Base-by-base conservation (phyloP, 2,888 invertebrate species). In the Ochropleura plecta region DNA sequence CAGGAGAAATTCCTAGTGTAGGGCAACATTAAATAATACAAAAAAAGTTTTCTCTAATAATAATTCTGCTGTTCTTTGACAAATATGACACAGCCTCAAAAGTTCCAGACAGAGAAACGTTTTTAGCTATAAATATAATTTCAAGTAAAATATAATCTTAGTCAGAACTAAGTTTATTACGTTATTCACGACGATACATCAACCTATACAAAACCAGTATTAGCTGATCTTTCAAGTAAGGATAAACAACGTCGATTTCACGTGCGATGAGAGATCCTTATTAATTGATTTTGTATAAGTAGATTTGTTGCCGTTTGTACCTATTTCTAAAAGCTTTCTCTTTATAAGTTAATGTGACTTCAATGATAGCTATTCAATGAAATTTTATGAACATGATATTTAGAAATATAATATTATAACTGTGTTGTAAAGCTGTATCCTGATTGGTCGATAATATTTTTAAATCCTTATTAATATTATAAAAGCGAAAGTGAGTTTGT, bases 281-380 rank as follows among this genome's bases (percentile, higher is more conserved):
- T 30, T 2, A 30, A 30, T 30, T 30, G 30, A 30, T 30, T 30
- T 30, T 30, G 30, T 30, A 30, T 30, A 30, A 30, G 30, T 30
- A 30, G 30, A 30, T 30, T 30, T 30, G 30, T 30, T 30, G 30
- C 30, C 30, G 30, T 30, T 1, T 30, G 30, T 30, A 30, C 30
- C 46, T 40, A 55, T 72, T 60, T 72, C 49, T 68, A 55, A n/a
- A 57, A 44, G 57, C 57, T 81, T 81, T 78, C 79, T 67, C 57
- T 20, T 6, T 14, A n/a, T 30, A n/a, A 18, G 18, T 66, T 53
- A 73, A 51, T 40, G 44, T 62, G 20, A 66, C 20, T 66, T n/a
- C 16, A 57, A 46, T 42, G 55, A 57, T 68, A 59, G 12, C 12
- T 2, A 59, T 67, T 53, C 46, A 65, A 55, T 79, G 40, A 30